phyloP scores from a whole-genome alignment of 2,888 invertebrate genomes.

The Yponomeuta sedellus region DNA sequence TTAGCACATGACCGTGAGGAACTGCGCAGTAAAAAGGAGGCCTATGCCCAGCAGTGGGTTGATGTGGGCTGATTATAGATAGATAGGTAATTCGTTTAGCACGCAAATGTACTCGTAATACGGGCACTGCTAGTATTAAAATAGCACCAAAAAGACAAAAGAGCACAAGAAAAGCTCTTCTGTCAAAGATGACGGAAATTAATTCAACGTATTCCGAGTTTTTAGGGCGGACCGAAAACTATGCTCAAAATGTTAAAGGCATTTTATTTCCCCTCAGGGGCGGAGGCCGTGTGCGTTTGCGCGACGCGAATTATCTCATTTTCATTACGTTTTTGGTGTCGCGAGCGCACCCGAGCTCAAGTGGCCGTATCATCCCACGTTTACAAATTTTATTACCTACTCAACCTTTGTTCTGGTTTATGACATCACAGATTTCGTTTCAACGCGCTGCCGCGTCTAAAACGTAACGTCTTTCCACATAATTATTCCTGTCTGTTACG shows the following conservation, averaged over 20 bases:
- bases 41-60: no score
- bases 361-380: conserved; percentile 67
- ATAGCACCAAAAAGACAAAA: background rate
- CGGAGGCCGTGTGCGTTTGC: conserved; percentile 10
- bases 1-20: no score
- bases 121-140: no score
- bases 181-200: background rate
- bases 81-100: no score
- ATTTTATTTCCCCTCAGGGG: conserved; percentile 9
- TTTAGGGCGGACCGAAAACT: conserved; percentile 6
- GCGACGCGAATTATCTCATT: conserved; percentile 46
- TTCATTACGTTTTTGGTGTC: conserved; percentile 53
- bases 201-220: background rate
- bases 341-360: conserved; percentile 53
- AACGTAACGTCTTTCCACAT: conserved; percentile 5
- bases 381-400: conserved; percentile 68
- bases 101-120: no score
- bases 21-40: no score
- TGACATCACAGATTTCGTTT: conserved; percentile 31
- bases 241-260: conserved; percentile 14
- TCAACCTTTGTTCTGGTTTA: conserved; percentile 56
- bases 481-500: background rate
- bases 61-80: no score
- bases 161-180: background rate
- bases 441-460: conserved; percentile 21